Evolutionary conservation across 53 echinoderm and acorn worm species (phyloP).

Genomic region (Astropecten irregularis): DNA sequence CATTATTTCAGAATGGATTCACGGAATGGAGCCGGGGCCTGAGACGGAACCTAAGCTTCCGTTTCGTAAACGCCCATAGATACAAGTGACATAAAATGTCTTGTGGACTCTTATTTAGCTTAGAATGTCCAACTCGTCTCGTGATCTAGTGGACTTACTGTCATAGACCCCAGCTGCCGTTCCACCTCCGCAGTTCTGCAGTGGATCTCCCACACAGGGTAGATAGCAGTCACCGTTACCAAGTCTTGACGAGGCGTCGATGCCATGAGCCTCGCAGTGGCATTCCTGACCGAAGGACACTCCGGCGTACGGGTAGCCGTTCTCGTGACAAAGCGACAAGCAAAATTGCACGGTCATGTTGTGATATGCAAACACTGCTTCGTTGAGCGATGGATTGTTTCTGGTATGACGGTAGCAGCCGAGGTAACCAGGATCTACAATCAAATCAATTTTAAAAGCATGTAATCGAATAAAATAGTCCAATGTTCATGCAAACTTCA

Average conservation of each 20-base stretch:
- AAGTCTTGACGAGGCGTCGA: conserved; percentile 31
- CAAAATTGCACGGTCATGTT: conserved; percentile 71
- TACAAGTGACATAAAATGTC: too few species aligned
- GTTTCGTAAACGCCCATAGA: too few species aligned
- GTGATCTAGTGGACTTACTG: conserved; percentile 37
- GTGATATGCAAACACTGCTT: conserved; percentile 35
- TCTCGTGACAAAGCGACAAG: conserved; percentile 55
- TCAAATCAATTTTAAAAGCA: background rate
- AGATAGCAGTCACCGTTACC: conserved; percentile 63
- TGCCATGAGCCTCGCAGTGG: conserved; percentile 58
- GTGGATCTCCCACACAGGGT: conserved; percentile 56
- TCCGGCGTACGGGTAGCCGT: conserved; percentile 48
- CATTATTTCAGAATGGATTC: too few species aligned
- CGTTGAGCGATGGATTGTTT: conserved; percentile 45
- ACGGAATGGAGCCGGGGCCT: too few species aligned
- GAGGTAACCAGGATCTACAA: conserved; percentile 70
- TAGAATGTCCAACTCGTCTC: too few species aligned
- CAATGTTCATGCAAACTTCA: too few species aligned
- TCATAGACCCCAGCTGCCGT: conserved; percentile 43
- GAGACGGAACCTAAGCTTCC: too few species aligned
- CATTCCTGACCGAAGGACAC: conserved; percentile 73
- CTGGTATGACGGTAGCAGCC: conserved; percentile 69
- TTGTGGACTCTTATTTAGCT: too few species aligned
- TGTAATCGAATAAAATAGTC: background rate
- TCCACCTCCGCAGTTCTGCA: conserved; percentile 70